Percentiles rank a stretch among this genome's conserved stretches.
Evolutionary conservation across 2,888 invertebrate species (phyloP).

Genomic region (Merodon equestris): DNA sequence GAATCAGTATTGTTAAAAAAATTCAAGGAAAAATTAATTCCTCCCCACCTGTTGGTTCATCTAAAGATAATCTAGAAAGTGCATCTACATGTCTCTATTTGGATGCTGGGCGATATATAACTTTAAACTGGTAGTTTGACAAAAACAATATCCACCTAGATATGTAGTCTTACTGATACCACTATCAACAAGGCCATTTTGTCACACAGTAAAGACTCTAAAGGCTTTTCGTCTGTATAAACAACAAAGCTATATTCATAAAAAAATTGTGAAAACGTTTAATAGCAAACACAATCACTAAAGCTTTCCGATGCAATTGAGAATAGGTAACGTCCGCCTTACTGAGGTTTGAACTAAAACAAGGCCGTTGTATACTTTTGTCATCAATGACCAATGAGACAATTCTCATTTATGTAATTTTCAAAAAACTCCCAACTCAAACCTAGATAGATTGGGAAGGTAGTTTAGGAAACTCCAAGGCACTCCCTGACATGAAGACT

Average conservation of each 20-base stretch:
- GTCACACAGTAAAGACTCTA: slow-evolving; percentile 45
- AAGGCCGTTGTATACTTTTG: slow-evolving; percentile 8
- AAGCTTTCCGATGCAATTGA: background rate
- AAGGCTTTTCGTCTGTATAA: slow-evolving; percentile 54
- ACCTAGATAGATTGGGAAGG: too few relatives aligned
- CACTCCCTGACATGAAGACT: too few relatives aligned
- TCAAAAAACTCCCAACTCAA: too few relatives aligned
- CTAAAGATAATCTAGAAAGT: slow-evolving; percentile 39
- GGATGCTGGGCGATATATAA: slow-evolving; percentile 27
- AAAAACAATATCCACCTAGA: slow-evolving; percentile 57
- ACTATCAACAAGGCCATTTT: slow-evolving; percentile 45
- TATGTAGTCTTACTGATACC: slow-evolving; percentile 45
- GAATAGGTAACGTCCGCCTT: too few relatives aligned
- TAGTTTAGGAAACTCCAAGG: too few relatives aligned
- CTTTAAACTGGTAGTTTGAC: slow-evolving; percentile 47
- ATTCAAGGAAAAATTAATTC: slow-evolving; percentile 21
- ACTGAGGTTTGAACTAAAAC: background rate
- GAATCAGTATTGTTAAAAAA: slow-evolving; percentile 10
- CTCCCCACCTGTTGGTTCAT: slow-evolving; percentile 25
- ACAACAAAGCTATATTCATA: slow-evolving; percentile 27
- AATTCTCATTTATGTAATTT: too few relatives aligned
- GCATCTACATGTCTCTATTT: slow-evolving; percentile 45
- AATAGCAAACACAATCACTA: slow-evolving; percentile 4
- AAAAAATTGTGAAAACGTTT: slow-evolving; percentile 9
- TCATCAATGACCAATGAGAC: too few relatives aligned